phyloP scores from a whole-genome alignment of 2,797 vertebrate genomes.

The Paratrypauchen microcephalus region DNA sequence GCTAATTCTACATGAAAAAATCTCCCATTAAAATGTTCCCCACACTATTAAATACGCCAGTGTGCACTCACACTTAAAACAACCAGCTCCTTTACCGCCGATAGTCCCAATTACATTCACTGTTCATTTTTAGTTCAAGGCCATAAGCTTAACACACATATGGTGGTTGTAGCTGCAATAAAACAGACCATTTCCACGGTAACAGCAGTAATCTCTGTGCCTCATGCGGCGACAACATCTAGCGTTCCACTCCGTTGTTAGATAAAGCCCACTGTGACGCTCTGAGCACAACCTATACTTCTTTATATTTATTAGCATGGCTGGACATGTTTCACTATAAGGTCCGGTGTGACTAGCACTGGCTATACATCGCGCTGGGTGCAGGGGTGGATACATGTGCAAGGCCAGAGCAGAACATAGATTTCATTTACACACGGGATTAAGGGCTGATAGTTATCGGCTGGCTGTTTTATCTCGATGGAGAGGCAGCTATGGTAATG shows the following conservation, averaged over 20 bases:
- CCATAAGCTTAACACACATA: conserved; percentile 18
- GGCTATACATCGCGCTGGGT: conserved; percentile 24
- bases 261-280: conserved; percentile 30
- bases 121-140: conserved; percentile 8
- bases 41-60: background rate
- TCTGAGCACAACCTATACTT: conserved; percentile 15
- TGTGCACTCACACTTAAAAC: background rate
- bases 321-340: conserved; percentile 35
- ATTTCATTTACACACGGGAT: conserved; percentile 17
- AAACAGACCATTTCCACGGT: conserved; percentile 18
- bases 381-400: conserved; percentile 18
- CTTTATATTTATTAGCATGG: conserved; percentile 45
- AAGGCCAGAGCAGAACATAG: background rate
- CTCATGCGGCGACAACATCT: conserved; percentile 13
- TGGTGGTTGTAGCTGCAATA: conserved; percentile 25
- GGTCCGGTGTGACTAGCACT: conserved; percentile 33
- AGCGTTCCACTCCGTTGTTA: conserved; percentile 18
- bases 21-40: too few relatives aligned
- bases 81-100: background rate
- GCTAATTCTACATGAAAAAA: background rate
- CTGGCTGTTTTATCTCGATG: conserved; percentile 26
- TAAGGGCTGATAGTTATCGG: conserved; percentile 37
- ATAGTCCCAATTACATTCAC: background rate
- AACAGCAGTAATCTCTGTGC: conserved; percentile 15
- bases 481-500: conserved; percentile 27